Conservation (phyloP, 2,888 invertebrate species). For the Leptinotarsa juncta region DNA sequence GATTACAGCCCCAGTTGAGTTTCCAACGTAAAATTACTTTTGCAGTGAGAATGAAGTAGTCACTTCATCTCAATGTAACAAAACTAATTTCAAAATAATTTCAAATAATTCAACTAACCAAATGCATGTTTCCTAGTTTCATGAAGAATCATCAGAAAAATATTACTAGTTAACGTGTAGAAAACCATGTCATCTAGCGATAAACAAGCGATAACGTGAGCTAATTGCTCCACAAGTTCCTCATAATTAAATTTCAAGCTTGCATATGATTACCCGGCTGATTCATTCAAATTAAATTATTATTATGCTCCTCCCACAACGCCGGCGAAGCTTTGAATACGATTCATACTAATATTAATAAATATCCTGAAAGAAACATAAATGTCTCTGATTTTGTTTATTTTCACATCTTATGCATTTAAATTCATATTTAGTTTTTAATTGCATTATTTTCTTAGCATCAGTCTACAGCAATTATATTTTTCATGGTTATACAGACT, state of each 20-base stretch:
- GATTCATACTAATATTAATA: constrained; percentile 43
- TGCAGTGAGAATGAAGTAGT: too few species aligned
- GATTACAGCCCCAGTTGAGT: too few species aligned
- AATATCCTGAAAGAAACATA: constrained; percentile 41
- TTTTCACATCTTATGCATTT: constrained; percentile 46
- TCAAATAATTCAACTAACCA: too few species aligned
- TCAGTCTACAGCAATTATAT: constrained; percentile 27
- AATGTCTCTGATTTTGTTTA: constrained; percentile 43
- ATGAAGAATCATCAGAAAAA: too few species aligned
- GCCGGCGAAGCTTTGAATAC: constrained; percentile 44
- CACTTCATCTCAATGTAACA: too few species aligned
- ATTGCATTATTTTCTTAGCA: constrained; percentile 41
- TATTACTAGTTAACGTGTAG: not conserved
- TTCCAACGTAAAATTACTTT: too few species aligned
- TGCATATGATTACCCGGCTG: constrained; percentile 9
- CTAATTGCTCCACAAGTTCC: constrained; percentile 15
- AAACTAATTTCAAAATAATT: too few species aligned
- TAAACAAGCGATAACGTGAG: not conserved
- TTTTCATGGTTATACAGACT: constrained; percentile 19
- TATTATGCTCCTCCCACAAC: constrained; percentile 43
- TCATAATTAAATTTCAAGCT: constrained; percentile 7
- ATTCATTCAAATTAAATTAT: constrained; percentile 32
- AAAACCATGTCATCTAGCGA: not conserved
- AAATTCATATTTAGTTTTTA: constrained; percentile 46
- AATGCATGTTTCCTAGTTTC: too few species aligned